A percentile compares a stretch with the other conserved stretches of the same genome.
These are phyloP conservation scores for Lasiurus cinereus DNA, from an alignment of 2,113 vertebrate genomes.

Conservation along the genomic window DNA sequence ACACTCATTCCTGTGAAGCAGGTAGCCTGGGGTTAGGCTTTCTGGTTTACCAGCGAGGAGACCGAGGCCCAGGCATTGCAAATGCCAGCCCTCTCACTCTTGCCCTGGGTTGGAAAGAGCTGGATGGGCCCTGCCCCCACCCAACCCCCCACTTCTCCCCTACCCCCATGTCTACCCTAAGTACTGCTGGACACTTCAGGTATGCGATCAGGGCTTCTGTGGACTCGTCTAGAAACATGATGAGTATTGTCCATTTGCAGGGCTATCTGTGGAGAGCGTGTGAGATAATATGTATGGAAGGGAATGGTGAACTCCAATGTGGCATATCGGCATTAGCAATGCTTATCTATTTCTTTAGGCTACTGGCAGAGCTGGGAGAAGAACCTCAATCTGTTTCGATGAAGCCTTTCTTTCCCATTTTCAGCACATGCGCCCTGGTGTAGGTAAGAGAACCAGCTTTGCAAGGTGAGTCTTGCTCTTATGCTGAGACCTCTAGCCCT, in stretches of 20 bases:
- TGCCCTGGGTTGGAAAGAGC: neutral
- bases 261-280: neutral
- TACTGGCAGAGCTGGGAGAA: neutral
- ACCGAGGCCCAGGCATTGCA: neutral
- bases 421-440: neutral
- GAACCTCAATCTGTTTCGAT: neutral
- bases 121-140: neutral
- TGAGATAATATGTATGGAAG: neutral
- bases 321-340: neutral
- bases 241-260: neutral
- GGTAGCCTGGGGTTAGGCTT: neutral
- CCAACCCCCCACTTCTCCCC: neutral
- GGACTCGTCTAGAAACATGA: neutral
- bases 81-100: neutral
- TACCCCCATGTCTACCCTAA: neutral
- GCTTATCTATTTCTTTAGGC: neutral
- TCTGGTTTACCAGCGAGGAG: neutral
- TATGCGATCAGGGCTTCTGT: neutral
- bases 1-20: neutral
- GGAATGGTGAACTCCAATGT: neutral
- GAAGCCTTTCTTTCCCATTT: neutral
- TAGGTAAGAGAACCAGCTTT: neutral
- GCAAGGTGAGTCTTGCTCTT: neutral
- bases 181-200: neutral
- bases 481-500: neutral